Evolutionary conservation across 37 sponge, comb jelly and placozoan species (phyloP).

Genomic region (Eunapius fragilis): DNA sequence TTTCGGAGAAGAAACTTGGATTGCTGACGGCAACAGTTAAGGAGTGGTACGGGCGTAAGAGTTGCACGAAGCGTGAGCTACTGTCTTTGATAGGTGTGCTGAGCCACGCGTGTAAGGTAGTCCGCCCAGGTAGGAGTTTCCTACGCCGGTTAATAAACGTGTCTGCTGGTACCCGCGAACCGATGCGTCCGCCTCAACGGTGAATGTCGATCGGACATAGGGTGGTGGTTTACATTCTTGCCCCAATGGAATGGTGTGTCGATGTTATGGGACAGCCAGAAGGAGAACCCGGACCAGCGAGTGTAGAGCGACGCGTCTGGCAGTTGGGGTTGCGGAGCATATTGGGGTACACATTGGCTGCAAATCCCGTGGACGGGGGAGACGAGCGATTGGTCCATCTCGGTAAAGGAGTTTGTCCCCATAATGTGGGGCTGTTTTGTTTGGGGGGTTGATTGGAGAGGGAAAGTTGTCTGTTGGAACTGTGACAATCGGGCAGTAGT

Average conservation of each 20-base stretch:
- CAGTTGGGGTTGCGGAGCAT: slow-evolving; percentile 14
- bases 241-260: too few species aligned
- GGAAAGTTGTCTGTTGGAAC: too few species aligned
- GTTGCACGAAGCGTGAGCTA: background rate
- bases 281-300: too few species aligned
- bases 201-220: too few species aligned
- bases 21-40: too few species aligned
- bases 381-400: background rate
- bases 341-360: background rate
- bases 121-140: slow-evolving; percentile 5
- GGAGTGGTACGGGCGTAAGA: background rate
- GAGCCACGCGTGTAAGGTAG: slow-evolving; percentile 9
- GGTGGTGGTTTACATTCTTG: background rate
- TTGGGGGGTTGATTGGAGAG: slow-evolving; percentile 23
- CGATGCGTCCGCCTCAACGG: slow-evolving; percentile 7
- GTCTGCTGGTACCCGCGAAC: background rate
- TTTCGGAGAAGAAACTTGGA: too few species aligned
- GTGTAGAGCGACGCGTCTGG: too few species aligned
- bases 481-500: too few species aligned
- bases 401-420: slow-evolving; percentile 33
- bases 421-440: slow-evolving; percentile 9
- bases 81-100: background rate
- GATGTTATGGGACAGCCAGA: too few species aligned
- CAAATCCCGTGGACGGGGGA: background rate
- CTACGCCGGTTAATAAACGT: background rate